A percentile compares a stretch with the other conserved stretches of the same genome.
These are phyloP conservation scores for Biston betularia DNA, from an alignment of 2,888 invertebrate species.

Conservation along the genomic window DNA sequence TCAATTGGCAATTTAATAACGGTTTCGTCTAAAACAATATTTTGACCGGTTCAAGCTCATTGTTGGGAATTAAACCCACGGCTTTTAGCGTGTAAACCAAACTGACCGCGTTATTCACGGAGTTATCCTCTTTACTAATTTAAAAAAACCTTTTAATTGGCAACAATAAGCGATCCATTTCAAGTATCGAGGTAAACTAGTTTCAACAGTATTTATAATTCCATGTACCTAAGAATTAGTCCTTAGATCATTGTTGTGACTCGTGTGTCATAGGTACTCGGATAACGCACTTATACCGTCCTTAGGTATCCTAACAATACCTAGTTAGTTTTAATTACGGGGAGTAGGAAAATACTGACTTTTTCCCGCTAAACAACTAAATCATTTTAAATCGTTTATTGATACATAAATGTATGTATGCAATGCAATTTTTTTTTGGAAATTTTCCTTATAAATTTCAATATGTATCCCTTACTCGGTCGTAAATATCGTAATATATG, in stretches of 20 bases:
- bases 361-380: neutral
- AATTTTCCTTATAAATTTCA: neutral
- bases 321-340: conserved; percentile 4
- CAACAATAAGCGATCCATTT: conserved; percentile 65
- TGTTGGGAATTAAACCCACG: no score
- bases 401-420: no score
- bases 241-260: conserved; percentile 49
- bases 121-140: neutral
- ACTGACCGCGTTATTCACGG: no score
- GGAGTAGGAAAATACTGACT: conserved; percentile 30
- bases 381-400: no score
- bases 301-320: conserved; percentile 27
- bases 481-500: neutral
- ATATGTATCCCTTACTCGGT: neutral
- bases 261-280: conserved; percentile 11
- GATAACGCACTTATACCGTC: conserved; percentile 12
- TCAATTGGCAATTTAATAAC: neutral
- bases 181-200: conserved; percentile 67
- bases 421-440: neutral
- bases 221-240: conserved; percentile 21
- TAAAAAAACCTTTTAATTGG: conserved; percentile 56
- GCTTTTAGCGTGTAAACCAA: no score
- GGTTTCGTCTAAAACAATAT: no score
- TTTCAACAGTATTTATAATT: conserved; percentile 29
- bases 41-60: no score